These are phyloP conservation scores for Crambe crambe DNA, from an alignment of 37 sponge, comb jelly and placozoan species.

Conservation along the genomic window DNA sequence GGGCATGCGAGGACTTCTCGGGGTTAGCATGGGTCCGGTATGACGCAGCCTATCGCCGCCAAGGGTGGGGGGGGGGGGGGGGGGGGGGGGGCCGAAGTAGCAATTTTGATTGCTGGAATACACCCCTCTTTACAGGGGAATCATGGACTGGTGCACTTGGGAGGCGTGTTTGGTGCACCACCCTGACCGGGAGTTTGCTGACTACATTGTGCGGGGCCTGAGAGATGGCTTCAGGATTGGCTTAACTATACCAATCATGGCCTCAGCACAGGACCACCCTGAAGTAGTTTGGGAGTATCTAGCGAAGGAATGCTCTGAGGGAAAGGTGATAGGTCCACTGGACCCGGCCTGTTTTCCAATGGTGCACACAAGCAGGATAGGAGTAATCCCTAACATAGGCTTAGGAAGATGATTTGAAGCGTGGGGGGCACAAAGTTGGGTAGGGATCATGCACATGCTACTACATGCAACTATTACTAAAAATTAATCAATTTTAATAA, in stretches of 20 bases:
- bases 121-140: too few relatives aligned
- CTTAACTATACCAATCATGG: background rate
- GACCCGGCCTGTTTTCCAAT: background rate
- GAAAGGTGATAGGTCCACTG: background rate
- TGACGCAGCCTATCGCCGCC: constrained; percentile 31
- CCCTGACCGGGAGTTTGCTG: constrained; percentile 2
- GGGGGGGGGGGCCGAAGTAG: background rate
- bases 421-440: too few relatives aligned
- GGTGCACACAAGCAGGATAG: too few relatives aligned
- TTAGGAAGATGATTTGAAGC: too few relatives aligned
- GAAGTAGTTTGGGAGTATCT: background rate
- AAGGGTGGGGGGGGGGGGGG: background rate
- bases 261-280: background rate
- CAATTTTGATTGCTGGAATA: too few relatives aligned
- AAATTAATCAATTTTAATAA: too few relatives aligned
- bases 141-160: background rate
- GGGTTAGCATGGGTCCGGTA: constrained; percentile 20
- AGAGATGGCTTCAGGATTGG: background rate
- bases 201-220: constrained; percentile 9
- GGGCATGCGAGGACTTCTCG: background rate
- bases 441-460: too few relatives aligned
- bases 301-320: background rate
- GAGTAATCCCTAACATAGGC: constrained; percentile 10
- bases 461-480: too few relatives aligned
- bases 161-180: background rate